phyloP scores from a whole-genome alignment of 2,888 invertebrate genomes.

The Caradrina kadenii region DNA sequence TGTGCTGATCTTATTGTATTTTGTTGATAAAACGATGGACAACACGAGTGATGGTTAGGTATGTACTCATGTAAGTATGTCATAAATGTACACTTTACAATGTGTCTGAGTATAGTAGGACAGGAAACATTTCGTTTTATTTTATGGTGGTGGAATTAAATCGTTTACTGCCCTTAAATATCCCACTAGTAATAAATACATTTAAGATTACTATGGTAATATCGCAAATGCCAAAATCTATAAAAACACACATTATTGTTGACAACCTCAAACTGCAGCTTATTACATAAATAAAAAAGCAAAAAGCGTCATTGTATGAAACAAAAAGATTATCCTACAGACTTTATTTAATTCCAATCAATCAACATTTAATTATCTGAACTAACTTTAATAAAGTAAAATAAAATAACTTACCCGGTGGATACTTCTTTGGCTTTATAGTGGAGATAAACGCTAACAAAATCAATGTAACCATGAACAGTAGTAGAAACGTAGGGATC shows the following conservation, averaged over 20 bases:
- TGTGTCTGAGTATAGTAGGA: background rate
- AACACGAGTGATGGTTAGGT: background rate
- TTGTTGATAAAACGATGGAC: constrained; percentile 24
- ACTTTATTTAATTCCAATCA: background rate
- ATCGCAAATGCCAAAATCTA: background rate
- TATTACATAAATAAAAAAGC: constrained; percentile 18
- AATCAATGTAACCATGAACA: constrained; percentile 60
- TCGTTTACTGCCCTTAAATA: background rate
- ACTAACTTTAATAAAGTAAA: background rate
- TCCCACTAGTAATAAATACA: background rate
- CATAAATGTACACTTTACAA: background rate
- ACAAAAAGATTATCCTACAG: background rate
- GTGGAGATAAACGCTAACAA: constrained; percentile 62
- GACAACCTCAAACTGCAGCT: background rate
- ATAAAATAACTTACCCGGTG: constrained; percentile 83
- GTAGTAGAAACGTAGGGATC: constrained; percentile 54
- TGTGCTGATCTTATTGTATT: constrained; percentile 32
- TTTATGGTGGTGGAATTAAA: background rate
- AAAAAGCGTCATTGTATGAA: background rate
- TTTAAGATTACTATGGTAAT: background rate
- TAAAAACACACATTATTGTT: background rate
- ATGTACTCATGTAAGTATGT: background rate
- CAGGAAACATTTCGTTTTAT: background rate
- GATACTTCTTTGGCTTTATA: constrained; percentile 85
- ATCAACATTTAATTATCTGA: background rate